Base-by-base conservation (phyloP, 2,888 invertebrate genomes). In the Tupiocoris notatus region DNA sequence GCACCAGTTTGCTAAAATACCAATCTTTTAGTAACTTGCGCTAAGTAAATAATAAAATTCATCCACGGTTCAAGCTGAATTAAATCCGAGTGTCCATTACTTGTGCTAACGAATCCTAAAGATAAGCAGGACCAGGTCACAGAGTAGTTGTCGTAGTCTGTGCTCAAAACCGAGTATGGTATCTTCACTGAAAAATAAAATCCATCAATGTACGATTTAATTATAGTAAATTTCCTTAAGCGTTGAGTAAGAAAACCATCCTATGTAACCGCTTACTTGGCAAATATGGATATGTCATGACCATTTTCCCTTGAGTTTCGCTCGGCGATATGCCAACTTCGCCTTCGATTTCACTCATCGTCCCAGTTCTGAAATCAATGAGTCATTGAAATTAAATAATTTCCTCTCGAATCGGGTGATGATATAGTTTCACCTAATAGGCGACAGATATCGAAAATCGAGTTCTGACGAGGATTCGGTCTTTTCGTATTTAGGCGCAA, bases 71-170 rank as follows among this genome's bases (percentile, higher is more conserved):
- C 54, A 54, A 16, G 54, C 9, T n/a, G n/a, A n/a, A n/a, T 39
- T 12, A 39, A 39, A 39, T 39, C 39, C 3, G 39, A 39, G 3
- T n/a, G 6, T 3, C 6, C 84, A 85, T 85, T 80, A 88, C 88
- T 83, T 77, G 86, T 85, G 68, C 81, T 82, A 78, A 81, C 80
- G 56, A 83, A 39, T 3, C 81, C 81, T 22, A 82, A 82, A 79
- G 88, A 86, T 0, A 81, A 82, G 81, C 91, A 91, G 23, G 88
- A 87, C 85, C 89, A 91, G 1, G 90, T 88, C 0, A 90, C 86
- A 0, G 89, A 84, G 79, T 88, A 91, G 25, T 84, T 84, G 0
- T 83, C 83, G 81, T 91, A 91, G 82, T 91, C 90, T 0, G 90
- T 90, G 24, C 86, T 87, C 16, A 91, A 81, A 0, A 91, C 84